Base-by-base conservation (phyloP, 2,888 invertebrate genomes). In the Argyra leucocephala region DNA sequence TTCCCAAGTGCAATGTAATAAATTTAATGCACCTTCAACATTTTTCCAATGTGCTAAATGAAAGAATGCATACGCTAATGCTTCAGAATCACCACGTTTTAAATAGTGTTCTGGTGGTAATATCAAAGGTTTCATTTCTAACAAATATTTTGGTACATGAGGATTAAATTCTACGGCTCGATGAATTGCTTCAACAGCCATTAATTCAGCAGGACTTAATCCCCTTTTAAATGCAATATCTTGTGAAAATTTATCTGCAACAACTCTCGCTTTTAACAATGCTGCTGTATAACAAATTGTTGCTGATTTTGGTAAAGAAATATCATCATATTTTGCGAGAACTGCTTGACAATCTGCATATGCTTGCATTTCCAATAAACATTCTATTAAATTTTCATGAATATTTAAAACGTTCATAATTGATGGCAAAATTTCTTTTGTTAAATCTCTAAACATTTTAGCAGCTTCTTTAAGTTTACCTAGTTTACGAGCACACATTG, bases 141-240 rank as follows among this genome's bases (percentile, higher is more conserved):
- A 81, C 72, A 97, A 83, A 83, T 96, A 96, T 83, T 95, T 95
- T 65, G 96, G 95, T 75, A 96, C 97, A 82, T 96, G 95, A 66
- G 98, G 96, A 84, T 98, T 98, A 81, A 94, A 97, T 80, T 96
- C 96, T 62, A 98, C 94, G 12, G 97, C 97, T 75, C 94, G 83
- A 76, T 96, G 96, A 72, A 95, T 93, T 0, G 93, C 93, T 80
- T 96, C 94, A 0, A 95, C 91, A 1, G 96, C 96, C 71, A 89
- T 88, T 87, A 91, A 89, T 80, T 96, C 96, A 21, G 93, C 91
- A 22, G 90, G 86, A 67, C 88, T 90, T 66, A 93, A 80, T 3
- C 93, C 93, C 72, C 91, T 82, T 80, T 91, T 91, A 71, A 89
- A 89, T 48, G 90, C 91, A 70, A 90, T 85, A 75, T 93, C 93